Evolutionary conservation across 2,113 vertebrate genomes (phyloP), one percentile per base, ranked within the genome.

Genomic region (Leucosticte australis): DNA sequence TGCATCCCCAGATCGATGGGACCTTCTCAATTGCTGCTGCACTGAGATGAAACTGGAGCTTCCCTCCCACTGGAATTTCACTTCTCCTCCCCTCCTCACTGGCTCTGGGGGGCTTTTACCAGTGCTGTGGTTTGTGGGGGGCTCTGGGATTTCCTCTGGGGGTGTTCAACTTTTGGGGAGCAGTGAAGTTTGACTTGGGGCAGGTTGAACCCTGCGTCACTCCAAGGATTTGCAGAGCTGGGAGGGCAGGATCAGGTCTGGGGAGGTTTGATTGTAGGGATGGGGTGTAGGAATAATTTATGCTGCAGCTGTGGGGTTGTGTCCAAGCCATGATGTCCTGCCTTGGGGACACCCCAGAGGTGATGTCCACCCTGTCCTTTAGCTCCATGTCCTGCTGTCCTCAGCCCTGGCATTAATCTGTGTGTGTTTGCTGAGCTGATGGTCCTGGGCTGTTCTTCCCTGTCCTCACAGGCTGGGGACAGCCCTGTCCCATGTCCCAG

Each of bases 41-140:
- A 0, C 27, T 0, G 8, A 9, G 46, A 35, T 53, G 49, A 24
- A 53, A 52, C 41, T 0, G 0, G 53, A 75, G 37, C 44, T 60
- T 80, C 59, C 73, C 30, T 64, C 41, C 68, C 4, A 0, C 39
- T 39, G 59, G 27, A 53, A 10, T 92, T 89, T 52, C 24, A 27
- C 41, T n/a, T 77, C 18, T 55, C 49, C 47, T 59, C 4, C 15
- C 4, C 1, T 0, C 16, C 41, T 11, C 0, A 1, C 7, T 44
- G 24, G 10, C 27, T 84, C 69, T 33, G 44, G 44, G 20, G 13
- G 39, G 7, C 5, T 75, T 85, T 75, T 39, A 42, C 12, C 0
- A 0, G 5, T 19, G 55, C n/a, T 49, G 52, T 2, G 1, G 11
- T 47, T 76, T 2, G 2, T 0, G 1, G 42, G 42, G 30, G 37